Evolutionary conservation across 1,140 invertebrate species (phyloP).

Genomic region (Laupala kohalensis): DNA sequence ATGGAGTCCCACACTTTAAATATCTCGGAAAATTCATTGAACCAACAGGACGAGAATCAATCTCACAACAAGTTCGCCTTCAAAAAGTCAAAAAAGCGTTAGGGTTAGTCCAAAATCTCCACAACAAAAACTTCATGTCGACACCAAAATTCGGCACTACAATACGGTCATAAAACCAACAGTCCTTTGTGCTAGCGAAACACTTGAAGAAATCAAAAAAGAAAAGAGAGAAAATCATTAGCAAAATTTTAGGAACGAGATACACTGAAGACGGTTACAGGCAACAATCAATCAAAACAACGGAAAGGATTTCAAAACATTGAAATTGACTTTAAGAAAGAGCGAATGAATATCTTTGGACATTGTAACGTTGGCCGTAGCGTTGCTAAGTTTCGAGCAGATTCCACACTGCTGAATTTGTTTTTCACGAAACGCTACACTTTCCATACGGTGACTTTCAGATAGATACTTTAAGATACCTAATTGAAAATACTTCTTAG

Average conservation of each 20-base stretch:
- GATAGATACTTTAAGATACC: too few relatives aligned
- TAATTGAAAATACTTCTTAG: too few relatives aligned
- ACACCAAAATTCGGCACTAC: not conserved
- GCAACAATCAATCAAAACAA: not conserved
- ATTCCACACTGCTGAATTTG: too few relatives aligned
- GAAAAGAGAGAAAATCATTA: conserved; percentile 2
- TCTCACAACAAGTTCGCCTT: conserved; percentile 1
- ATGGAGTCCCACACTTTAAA: conserved; percentile 5
- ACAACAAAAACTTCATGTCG: not conserved
- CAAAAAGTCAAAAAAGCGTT: conserved; percentile 9
- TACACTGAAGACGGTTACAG: conserved; percentile 1
- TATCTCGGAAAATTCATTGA: conserved; percentile 10
- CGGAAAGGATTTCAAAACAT: conserved; percentile 2
- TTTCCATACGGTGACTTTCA: too few relatives aligned
- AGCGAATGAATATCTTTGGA: too few relatives aligned
- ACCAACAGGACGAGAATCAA: conserved; percentile 4
- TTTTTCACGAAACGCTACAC: too few relatives aligned
- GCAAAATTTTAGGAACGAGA: not conserved
- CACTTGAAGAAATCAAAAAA: not conserved
- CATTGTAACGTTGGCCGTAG: too few relatives aligned
- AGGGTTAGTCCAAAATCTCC: conserved; percentile 5
- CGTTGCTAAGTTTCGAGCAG: too few relatives aligned
- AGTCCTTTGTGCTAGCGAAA: conserved; percentile 3
- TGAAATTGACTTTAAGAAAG: not conserved
- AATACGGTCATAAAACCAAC: conserved; percentile 1